A percentile compares a stretch with the other conserved stretches of the same genome.
These are phyloP conservation scores for Myocastor coypus DNA, from an alignment of 2,113 vertebrate species.

Conservation along the genomic window DNA sequence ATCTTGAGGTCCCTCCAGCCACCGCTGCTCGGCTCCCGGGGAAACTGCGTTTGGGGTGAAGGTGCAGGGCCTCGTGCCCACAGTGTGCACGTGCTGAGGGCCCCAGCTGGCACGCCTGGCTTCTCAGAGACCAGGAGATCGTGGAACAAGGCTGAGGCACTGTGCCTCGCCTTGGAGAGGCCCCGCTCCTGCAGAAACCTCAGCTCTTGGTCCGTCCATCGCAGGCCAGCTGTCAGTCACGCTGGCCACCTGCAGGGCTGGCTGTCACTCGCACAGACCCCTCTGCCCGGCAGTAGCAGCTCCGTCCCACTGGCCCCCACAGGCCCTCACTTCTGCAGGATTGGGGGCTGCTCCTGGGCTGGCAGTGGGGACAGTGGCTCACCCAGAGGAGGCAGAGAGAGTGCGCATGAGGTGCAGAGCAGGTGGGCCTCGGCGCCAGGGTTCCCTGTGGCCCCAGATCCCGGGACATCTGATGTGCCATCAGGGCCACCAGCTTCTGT, in stretches of 20 bases:
- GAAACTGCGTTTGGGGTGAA: fast-evolving
- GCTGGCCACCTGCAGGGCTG: neutral
- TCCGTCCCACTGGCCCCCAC: neutral
- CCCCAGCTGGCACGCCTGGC: neutral
- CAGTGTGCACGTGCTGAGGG: neutral
- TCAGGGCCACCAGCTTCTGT: neutral
- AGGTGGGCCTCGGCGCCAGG: neutral
- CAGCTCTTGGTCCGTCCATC: no score
- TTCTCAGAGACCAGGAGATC: neutral
- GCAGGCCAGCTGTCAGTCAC: neutral
- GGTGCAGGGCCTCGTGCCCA: no score
- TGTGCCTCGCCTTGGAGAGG: neutral
- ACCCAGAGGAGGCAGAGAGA: neutral
- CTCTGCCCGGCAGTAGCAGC: neutral
- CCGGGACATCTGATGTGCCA: neutral
- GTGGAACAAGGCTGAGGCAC: no score
- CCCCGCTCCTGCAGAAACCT: neutral
- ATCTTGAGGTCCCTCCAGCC: fast-evolving
- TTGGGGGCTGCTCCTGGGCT: neutral
- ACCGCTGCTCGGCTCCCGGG: neutral
- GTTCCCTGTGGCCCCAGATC: neutral
- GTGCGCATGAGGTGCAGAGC: fast-evolving
- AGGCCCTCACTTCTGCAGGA: neutral
- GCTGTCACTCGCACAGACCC: neutral
- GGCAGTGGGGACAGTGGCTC: neutral